A percentile compares a stretch with the other conserved stretches of the same genome.
Evolutionary conservation across 2,113 vertebrate species (phyloP).

Genomic region (Eptesicus fuscus): DNA sequence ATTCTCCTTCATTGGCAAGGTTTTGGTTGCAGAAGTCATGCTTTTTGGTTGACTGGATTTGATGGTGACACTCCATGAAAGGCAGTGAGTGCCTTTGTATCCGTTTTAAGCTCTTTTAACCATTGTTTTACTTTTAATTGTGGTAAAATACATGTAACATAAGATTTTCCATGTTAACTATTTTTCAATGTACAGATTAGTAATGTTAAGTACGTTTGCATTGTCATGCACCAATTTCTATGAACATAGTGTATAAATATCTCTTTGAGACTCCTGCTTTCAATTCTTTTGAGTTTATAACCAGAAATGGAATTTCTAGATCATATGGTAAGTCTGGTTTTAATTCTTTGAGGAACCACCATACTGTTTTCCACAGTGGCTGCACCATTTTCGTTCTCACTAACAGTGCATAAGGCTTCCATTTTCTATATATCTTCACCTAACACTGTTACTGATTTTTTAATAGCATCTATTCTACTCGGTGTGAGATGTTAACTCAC

Average conservation of each 20-base stretch:
- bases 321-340: background rate
- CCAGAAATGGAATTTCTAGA: background rate
- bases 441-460: background rate
- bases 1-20: background rate
- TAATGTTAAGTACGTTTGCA: background rate
- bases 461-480: background rate
- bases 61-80: background rate
- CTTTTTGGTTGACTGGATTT: slow-evolving; percentile 17
- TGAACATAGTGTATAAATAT: background rate
- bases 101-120: background rate
- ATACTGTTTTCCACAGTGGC: background rate
- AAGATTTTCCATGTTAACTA: background rate
- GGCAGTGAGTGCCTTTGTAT: background rate
- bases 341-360: background rate
- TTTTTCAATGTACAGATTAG: background rate
- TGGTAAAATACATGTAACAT: background rate
- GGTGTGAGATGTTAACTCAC: background rate
- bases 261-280: background rate
- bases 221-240: background rate
- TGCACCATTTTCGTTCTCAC: background rate
- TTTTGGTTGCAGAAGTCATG: background rate
- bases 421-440: background rate
- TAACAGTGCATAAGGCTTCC: background rate
- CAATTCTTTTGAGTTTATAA: background rate
- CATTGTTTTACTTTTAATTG: background rate